Conservation (phyloP, 2,797 vertebrate genomes). For the Salarias fasciatus region DNA sequence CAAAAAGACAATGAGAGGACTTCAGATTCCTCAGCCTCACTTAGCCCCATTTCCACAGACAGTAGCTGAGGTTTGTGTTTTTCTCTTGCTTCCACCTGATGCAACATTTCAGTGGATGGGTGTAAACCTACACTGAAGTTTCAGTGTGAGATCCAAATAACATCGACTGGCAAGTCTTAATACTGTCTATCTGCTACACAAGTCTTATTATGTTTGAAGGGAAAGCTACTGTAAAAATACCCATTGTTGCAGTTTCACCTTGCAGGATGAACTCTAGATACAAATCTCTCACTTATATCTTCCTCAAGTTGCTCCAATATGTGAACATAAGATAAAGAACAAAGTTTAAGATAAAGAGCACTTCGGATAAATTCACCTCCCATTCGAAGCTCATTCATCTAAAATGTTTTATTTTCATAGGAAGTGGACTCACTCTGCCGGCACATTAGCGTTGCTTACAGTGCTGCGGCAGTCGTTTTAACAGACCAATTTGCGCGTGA, state of each 20-base stretch:
- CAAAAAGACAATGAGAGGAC: conserved; percentile 39
- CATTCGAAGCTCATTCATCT: too few relatives aligned
- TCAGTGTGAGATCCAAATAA: not conserved
- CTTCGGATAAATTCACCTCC: too few relatives aligned
- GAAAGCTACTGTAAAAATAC: not conserved
- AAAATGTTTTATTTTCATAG: not conserved
- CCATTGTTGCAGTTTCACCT: too few relatives aligned
- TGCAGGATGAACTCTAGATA: too few relatives aligned
- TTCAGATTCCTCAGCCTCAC: conserved; percentile 41
- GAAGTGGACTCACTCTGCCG: conserved; percentile 1
- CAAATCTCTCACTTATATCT: too few relatives aligned
- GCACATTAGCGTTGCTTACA: not conserved
- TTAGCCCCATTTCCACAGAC: conserved; percentile 28
- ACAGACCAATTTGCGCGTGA: conserved; percentile 2
- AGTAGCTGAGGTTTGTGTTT: conserved; percentile 23
- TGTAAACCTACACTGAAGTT: conserved; percentile 49
- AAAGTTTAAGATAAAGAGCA: too few relatives aligned
- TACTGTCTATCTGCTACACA: not conserved
- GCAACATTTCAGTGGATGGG: conserved; percentile 57
- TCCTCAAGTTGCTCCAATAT: too few relatives aligned
- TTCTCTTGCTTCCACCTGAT: conserved; percentile 55
- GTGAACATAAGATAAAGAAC: too few relatives aligned
- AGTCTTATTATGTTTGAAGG: not conserved
- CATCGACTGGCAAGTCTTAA: conserved; percentile 8
- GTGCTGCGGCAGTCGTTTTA: conserved; percentile 2